Evolutionary conservation across 2,113 vertebrate genomes (phyloP), one percentile per base, ranked within the genome.

Genomic region (Heliornis fulica): DNA sequence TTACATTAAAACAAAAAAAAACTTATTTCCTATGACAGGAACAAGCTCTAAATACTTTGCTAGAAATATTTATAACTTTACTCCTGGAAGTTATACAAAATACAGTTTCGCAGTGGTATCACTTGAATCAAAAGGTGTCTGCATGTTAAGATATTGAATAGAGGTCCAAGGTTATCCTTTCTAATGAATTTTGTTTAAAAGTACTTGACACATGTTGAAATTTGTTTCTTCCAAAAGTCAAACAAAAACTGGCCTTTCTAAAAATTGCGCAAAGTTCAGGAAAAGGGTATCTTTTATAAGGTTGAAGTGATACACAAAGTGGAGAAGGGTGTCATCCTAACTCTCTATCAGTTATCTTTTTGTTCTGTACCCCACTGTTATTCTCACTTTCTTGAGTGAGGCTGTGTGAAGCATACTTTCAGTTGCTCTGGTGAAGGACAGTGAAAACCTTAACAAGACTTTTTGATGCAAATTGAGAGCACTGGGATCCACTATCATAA

Each of bases 101-200:
- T 81, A 41, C 9, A 86, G 41, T 61, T 96, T 91, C 91, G 94
- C 68, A 88, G 59, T 93, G 32, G 11, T 90, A 90, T 96, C 56
- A 75, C 26, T 90, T 83, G 82, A 83, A 86, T 77, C 64, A 94
- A 87, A 88, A 60, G 19, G 48, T 59, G 15, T 78, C 64, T 93
- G 71, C 13, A n/a, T 36, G 56, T 50, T 75, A 81, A 93, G 84
- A 71, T 83, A 94, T 56, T 87, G 64, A 93, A 94, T 68, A 13
- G n/a, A 88, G 80, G 89, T 96, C 68, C 56, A 91, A 92, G 89
- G 91, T 92, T 96, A 95, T 89, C 87, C 60, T 89, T 90, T 90
- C 91, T 95, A 74, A 95, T 80, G 12, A 79, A 95, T 91, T 95
- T 94, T 95, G 83, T 93, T 96, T 97, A 90, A 78, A 94, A 96